Evolutionary conservation across 2,113 vertebrate species (phyloP).

Genomic region (Salvelinus alpinus): DNA sequence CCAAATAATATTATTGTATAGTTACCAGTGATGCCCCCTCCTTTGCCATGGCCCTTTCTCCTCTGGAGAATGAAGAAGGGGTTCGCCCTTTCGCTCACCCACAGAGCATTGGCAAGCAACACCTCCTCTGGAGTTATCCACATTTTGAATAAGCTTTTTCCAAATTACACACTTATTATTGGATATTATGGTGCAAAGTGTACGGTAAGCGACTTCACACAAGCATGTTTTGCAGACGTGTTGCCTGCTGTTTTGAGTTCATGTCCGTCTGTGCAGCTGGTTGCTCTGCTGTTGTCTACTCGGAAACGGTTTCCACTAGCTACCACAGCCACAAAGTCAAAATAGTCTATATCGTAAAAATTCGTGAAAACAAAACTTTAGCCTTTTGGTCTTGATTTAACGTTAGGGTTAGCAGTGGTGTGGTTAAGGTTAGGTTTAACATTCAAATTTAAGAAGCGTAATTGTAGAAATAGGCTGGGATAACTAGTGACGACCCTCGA

Average conservation of each 20-base stretch:
- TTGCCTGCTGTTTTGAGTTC: slow-evolving; percentile 9
- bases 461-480: too few relatives aligned
- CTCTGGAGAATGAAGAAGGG: slow-evolving; percentile 94
- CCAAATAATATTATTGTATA: not conserved
- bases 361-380: too few relatives aligned
- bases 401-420: too few relatives aligned
- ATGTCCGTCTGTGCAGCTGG: not conserved
- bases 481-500: too few relatives aligned
- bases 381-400: too few relatives aligned
- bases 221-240: slow-evolving; percentile 11
- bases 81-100: slow-evolving; percentile 94
- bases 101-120: slow-evolving; percentile 87
- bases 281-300: not conserved
- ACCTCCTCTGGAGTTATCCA: slow-evolving; percentile 94
- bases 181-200: too few relatives aligned
- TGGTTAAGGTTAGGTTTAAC: too few relatives aligned
- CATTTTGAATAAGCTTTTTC: slow-evolving; percentile 62
- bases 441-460: too few relatives aligned
- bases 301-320: not conserved
- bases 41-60: slow-evolving; percentile 89
- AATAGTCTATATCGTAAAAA: too few relatives aligned
- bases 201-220: not conserved
- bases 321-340: not conserved
- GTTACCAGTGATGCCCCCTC: slow-evolving; percentile 90
- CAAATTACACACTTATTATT: not conserved